Percentiles rank a stretch among this genome's conserved stretches.
These are phyloP conservation scores for Brachionus calyciflorus DNA, from an alignment of 1,140 invertebrate genomes.

Conservation along the genomic window DNA sequence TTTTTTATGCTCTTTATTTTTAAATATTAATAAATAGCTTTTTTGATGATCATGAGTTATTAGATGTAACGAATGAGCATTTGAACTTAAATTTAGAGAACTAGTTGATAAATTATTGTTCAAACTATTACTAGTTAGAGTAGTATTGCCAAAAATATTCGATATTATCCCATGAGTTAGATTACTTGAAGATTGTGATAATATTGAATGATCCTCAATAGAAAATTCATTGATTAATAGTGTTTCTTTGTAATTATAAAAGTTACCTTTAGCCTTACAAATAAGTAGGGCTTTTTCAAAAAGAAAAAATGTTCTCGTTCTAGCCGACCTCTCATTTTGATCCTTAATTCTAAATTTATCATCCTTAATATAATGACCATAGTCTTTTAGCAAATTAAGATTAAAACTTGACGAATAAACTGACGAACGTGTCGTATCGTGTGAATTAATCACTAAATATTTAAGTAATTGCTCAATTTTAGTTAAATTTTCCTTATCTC, in stretches of 20 bases:
- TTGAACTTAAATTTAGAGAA: conserved; percentile 10
- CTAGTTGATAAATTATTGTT: conserved; percentile 10
- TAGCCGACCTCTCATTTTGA: not conserved
- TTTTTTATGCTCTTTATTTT: conserved; percentile 43
- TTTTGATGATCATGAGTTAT: not conserved
- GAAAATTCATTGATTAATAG: conserved; percentile 30
- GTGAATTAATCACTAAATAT: conserved; percentile 27
- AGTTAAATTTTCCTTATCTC: conserved; percentile 39
- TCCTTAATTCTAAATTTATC: conserved; percentile 43
- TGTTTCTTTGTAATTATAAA: conserved; percentile 37
- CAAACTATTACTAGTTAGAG: too few species aligned
- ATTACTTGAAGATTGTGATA: conserved; percentile 31
- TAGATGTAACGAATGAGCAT: conserved; percentile 27
- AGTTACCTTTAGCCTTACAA: conserved; percentile 39
- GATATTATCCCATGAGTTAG: conserved; percentile 18
- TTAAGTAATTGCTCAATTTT: conserved; percentile 29
- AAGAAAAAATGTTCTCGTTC: conserved; percentile 40
- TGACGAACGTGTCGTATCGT: not conserved
- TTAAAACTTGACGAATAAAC: conserved; percentile 13
- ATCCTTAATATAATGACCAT: conserved; percentile 38
- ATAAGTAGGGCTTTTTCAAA: conserved; percentile 40
- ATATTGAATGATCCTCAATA: conserved; percentile 21
- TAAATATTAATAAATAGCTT: conserved; percentile 16
- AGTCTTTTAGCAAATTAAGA: conserved; percentile 1
- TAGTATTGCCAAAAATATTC: conserved; percentile 10